Percentiles rank a stretch among this genome's conserved stretches.
Conservation (phyloP, 1,140 invertebrate genomes). For the Camponotus pennsylvanicus region DNA sequence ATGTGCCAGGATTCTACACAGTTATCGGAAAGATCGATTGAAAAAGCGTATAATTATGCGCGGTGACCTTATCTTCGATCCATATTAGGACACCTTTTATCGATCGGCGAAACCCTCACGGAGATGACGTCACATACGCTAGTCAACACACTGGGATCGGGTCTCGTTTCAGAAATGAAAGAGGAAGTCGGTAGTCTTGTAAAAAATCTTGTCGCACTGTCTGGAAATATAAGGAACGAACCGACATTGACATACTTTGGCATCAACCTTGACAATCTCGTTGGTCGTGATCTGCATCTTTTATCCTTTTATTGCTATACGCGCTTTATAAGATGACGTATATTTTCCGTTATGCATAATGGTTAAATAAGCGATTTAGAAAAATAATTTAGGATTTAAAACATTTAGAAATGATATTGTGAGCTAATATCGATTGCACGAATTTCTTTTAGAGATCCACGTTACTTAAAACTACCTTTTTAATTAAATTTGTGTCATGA, state of each 20-base stretch:
- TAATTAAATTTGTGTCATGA: too few relatives aligned
- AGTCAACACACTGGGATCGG: slow-evolving; percentile 63
- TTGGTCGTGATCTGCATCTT: slow-evolving; percentile 3
- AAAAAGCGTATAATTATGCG: background rate
- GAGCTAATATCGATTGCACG: background rate
- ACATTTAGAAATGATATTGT: too few relatives aligned
- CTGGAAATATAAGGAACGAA: slow-evolving; percentile 42
- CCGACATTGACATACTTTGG: slow-evolving; percentile 79
- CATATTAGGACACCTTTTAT: slow-evolving; percentile 77
- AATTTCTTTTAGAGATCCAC: background rate
- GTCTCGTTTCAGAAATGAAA: slow-evolving; percentile 45
- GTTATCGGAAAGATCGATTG: slow-evolving; percentile 21
- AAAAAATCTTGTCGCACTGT: slow-evolving; percentile 54
- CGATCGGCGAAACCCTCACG: slow-evolving; percentile 70
- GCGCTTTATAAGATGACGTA: background rate
- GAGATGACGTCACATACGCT: slow-evolving; percentile 74
- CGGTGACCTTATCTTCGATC: slow-evolving; percentile 52
- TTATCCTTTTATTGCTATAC: background rate
- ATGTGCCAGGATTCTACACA: background rate
- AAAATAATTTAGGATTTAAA: background rate
- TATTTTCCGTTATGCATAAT: background rate
- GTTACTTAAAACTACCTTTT: too few relatives aligned
- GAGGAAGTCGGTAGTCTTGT: slow-evolving; percentile 26
- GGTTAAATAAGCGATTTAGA: background rate
- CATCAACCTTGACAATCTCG: slow-evolving; percentile 49